A percentile compares a stretch with the other conserved stretches of the same genome.
phyloP scores from a whole-genome alignment of 2,888 invertebrate genomes.

The Phyto melanocephala region DNA sequence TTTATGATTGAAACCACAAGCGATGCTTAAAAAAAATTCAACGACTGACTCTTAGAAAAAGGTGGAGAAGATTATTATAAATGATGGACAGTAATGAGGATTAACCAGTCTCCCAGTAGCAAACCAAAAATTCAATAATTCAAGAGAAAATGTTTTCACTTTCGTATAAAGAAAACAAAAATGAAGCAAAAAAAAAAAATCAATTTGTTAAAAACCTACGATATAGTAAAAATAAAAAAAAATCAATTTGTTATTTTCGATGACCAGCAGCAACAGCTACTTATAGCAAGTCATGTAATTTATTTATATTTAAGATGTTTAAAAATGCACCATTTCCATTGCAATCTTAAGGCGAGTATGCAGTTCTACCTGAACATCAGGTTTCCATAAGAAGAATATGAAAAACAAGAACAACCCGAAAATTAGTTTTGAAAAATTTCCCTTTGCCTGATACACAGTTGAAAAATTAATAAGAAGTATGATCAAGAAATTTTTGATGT shows the following conservation, averaged over 20 bases:
- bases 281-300: neutral
- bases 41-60: slow-evolving; percentile 9
- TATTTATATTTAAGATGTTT: neutral
- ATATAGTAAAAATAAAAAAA: slow-evolving; percentile 9
- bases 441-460: too few species aligned
- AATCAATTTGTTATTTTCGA: slow-evolving; percentile 13
- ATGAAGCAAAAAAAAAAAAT: neutral
- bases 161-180: neutral
- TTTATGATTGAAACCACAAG: neutral
- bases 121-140: slow-evolving; percentile 8
- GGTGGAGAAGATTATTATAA: neutral
- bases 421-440: too few species aligned
- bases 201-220: neutral
- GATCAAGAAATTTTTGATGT: too few species aligned
- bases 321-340: slow-evolving; percentile 26
- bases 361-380: too few species aligned
- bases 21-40: neutral
- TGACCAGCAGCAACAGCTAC: neutral
- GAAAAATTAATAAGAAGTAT: too few species aligned
- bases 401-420: too few species aligned
- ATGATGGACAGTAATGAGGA: slow-evolving; percentile 18
- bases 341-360: too few species aligned
- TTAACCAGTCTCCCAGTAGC: neutral
- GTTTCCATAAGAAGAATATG: too few species aligned
- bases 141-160: slow-evolving; percentile 44